Base-by-base conservation (phyloP, 2,888 invertebrate genomes). In the Drosophila cracens region DNA sequence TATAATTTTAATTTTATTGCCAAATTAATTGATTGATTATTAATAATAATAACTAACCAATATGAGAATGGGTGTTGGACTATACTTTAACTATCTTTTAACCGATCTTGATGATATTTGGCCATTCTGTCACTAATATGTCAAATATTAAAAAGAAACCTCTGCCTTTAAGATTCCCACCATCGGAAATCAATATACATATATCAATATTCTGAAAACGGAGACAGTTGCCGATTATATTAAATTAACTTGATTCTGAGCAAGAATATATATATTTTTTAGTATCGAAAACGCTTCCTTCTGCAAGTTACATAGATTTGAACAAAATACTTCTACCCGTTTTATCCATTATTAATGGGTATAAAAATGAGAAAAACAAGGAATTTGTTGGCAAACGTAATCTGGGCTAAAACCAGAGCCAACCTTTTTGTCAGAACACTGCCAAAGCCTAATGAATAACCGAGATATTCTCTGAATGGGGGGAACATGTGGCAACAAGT, bases 371-470 rank as follows among this genome's bases (percentile, higher is more conserved):
- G 4, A 4, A n/a, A n/a, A 29, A 43, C 38, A 18, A 43, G 31
- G 52, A 65, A 53, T 74, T 77, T 70, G 66, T 56, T 78, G 59
- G 70, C 49, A 64, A 70, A 33, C 68, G 58, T 61, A 77, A 76
- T 67, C 56, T 57, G 51, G 61, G 38, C 67, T 52, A 46, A 46
- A 29, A 63, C 46, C 63, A 38, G 31, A 57, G 53, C 36, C 49
- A 46, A 46, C 51, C 62, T 54, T 69, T 67, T 36, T 65, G 81
- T 64, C 74, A 74, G 59, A 67, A 62, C 56, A 64, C 54, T 31
- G 74, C 34, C 74, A 70, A 67, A 69, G 65, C 34, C 66, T 74
- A 77, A 80, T 83, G 77, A 82, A 82, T 82, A 83, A 81, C 59
- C 46, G 36, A 59, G 48, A 40, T 18, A 48, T 21, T 18, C 46